These are phyloP conservation scores for Diabrotica undecimpunctata DNA, from an alignment of 1,140 invertebrate genomes.

Conservation along the genomic window DNA sequence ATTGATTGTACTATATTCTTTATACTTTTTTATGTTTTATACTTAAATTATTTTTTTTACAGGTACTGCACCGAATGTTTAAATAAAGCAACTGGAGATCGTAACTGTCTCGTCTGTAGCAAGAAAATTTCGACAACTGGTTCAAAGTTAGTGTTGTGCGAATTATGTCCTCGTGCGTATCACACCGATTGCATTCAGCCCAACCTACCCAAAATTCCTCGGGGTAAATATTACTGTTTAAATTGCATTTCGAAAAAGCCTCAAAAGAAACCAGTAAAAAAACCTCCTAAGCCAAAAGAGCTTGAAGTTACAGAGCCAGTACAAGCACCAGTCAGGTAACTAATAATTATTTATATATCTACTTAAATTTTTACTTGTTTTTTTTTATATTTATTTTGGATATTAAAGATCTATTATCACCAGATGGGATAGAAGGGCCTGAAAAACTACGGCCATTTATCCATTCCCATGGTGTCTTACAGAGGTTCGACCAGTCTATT, in stretches of 20 bases:
- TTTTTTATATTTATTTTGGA: too few relatives aligned
- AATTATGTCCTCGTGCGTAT: constrained; percentile 85
- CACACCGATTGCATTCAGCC: constrained; percentile 91
- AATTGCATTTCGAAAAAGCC: constrained; percentile 77
- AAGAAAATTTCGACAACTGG: constrained; percentile 61
- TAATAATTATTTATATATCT: neutral
- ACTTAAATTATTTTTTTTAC: neutral
- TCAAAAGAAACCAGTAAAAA: constrained; percentile 57
- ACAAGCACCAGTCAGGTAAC: constrained; percentile 59
- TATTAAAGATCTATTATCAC: too few relatives aligned
- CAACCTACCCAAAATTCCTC: constrained; percentile 75
- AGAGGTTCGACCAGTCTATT: too few relatives aligned
- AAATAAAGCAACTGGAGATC: constrained; percentile 88
- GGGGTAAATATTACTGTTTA: constrained; percentile 83
- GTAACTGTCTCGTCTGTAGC: constrained; percentile 86
- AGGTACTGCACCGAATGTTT: constrained; percentile 95
- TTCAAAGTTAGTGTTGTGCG: constrained; percentile 75
- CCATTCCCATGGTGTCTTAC: too few relatives aligned
- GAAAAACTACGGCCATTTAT: too few relatives aligned
- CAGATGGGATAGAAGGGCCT: too few relatives aligned
- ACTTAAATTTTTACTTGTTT: too few relatives aligned
- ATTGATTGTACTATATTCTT: too few relatives aligned
- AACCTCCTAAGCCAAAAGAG: constrained; percentile 29
- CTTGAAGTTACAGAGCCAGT: constrained; percentile 51
- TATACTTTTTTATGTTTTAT: too few relatives aligned